Base-by-base conservation (phyloP, 2,888 invertebrate species). In the Petrophora chlorosata region DNA sequence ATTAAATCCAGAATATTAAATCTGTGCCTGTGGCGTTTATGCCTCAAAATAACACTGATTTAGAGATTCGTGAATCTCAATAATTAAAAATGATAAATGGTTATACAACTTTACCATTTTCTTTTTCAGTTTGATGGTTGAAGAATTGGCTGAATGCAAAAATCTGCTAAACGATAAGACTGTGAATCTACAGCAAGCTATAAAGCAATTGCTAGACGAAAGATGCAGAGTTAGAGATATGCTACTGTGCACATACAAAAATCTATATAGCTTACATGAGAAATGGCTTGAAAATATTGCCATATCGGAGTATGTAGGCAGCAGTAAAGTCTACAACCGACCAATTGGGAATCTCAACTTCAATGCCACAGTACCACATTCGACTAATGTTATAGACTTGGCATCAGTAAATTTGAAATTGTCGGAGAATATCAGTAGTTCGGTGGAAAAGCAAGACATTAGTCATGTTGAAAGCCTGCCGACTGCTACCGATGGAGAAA, bases 81-180 rank as follows among this genome's bases (percentile, higher is more conserved):
- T 22, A 22, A 8, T 5, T 7, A 4, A 5, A 22, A 25, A 1
- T 25, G 10, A 0, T 10, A 9, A 5, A 3, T 4, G 2, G 3
- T 25, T 25, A 10, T 19, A 15, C 5, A 36, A 22, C 10, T 8
- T 5, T 19, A 25, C 19, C 22, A 13, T 34, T 34, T 35, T 55
- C 54, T 56, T 38, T 89, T 90, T 26, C 71, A 97, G 98, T 78
- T 92, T 98, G 46, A 96, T 98, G 95, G 95, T 97, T 1, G 98
- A 98, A 84, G 98, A 98, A 84, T 81, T 98, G 59, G 97, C 97
- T 0, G 92, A 94, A 62, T 96, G 96, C 93, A 97, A 97, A 78
- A 95, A 95, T 34, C 92, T 94, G 42, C 87, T 97, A 14, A 93
- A 93, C 9, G 94, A 94, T 59, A 92, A 94, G 76, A 92, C 93